Evolutionary conservation across 2,113 vertebrate species (phyloP).

Genomic region (Galemys pyrenaicus): DNA sequence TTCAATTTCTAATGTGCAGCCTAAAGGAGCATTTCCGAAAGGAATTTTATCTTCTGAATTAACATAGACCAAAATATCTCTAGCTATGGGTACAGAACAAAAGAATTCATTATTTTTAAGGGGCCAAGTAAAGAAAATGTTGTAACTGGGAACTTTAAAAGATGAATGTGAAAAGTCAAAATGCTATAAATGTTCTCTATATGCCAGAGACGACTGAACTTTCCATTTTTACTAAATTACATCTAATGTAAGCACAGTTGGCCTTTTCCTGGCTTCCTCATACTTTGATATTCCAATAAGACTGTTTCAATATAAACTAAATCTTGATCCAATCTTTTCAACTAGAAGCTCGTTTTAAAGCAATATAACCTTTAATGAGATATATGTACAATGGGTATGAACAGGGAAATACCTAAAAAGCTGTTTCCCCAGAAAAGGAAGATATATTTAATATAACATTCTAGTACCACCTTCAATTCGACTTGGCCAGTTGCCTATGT

Average conservation of each 20-base stretch:
- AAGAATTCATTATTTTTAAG: constrained; percentile 78
- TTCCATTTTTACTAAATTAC: constrained; percentile 78
- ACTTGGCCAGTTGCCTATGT: not conserved
- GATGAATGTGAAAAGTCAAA: constrained; percentile 72
- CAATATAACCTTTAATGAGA: constrained; percentile 69
- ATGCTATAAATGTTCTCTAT: constrained; percentile 75
- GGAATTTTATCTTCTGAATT: constrained; percentile 70
- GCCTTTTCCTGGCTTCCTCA: constrained; percentile 71
- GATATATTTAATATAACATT: constrained; percentile 2
- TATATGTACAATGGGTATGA: constrained; percentile 61
- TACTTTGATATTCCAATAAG: constrained; percentile 67
- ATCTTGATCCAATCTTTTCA: constrained; percentile 71
- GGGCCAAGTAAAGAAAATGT: constrained; percentile 74
- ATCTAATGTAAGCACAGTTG: constrained; percentile 72
- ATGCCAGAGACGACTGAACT: constrained; percentile 71
- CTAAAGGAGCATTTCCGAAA: constrained; percentile 58
- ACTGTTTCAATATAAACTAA: constrained; percentile 73
- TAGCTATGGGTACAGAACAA: constrained; percentile 46
- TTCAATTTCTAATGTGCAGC: constrained; percentile 35
- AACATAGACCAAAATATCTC: constrained; percentile 58
- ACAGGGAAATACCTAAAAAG: constrained; percentile 37
- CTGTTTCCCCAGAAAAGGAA: constrained; percentile 45
- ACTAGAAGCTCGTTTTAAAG: constrained; percentile 68
- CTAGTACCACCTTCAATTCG: constrained; percentile 20
- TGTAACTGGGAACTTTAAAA: constrained; percentile 74